Conservation (phyloP, 2,113 vertebrate species). For the Reinhardtius hippoglossoides region DNA sequence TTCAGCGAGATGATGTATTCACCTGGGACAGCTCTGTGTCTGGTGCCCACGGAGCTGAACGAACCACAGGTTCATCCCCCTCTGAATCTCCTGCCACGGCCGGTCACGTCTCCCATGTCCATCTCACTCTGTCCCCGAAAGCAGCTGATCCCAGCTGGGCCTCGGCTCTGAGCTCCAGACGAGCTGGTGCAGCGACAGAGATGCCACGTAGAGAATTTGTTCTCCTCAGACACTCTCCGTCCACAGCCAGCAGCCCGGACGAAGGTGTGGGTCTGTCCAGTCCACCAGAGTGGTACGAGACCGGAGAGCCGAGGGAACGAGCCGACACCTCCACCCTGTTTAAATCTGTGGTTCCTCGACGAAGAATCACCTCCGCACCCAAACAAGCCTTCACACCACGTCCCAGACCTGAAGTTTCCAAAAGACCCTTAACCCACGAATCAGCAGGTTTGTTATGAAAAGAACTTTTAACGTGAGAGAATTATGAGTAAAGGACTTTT, state of each 20-base stretch:
- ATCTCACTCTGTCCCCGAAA: slow-evolving; percentile 83
- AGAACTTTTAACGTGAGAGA: too few relatives aligned
- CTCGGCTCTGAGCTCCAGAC: neutral
- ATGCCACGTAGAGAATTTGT: slow-evolving; percentile 21
- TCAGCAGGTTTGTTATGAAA: slow-evolving; percentile 24
- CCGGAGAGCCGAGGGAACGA: slow-evolving; percentile 44
- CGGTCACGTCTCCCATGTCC: slow-evolving; percentile 81
- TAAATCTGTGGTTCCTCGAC: slow-evolving; percentile 68
- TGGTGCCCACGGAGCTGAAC: neutral
- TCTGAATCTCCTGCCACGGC: slow-evolving; percentile 14
- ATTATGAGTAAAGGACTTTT: too few relatives aligned
- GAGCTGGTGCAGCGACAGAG: neutral
- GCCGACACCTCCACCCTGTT: slow-evolving; percentile 76
- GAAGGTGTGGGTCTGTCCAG: slow-evolving; percentile 63
- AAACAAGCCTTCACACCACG: slow-evolving; percentile 15
- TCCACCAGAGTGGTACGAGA: slow-evolving; percentile 57
- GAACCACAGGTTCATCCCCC: neutral
- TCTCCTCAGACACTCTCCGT: slow-evolving; percentile 22
- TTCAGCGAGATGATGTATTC: neutral
- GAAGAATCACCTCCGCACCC: slow-evolving; percentile 18
- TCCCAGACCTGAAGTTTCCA: slow-evolving; percentile 10
- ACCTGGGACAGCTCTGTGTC: neutral
- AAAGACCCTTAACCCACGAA: slow-evolving; percentile 22
- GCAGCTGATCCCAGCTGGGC: neutral
- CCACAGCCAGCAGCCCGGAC: slow-evolving; percentile 43